Base-by-base conservation (phyloP, 2,113 vertebrate genomes). In the Eublepharis macularius region DNA sequence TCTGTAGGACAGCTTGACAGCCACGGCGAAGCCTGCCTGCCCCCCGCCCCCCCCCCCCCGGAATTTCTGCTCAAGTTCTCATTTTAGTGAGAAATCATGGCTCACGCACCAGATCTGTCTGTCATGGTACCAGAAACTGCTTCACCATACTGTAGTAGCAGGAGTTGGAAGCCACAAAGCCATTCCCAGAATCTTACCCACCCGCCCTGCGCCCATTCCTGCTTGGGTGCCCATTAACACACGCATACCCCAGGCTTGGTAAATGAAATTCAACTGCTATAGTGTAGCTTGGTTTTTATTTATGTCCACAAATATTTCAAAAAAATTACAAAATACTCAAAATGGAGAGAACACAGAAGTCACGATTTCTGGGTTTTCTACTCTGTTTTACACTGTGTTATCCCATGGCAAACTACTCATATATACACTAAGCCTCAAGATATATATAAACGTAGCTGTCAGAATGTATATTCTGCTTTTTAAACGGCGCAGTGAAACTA, bases 301-400 rank as follows among this genome's bases (percentile, higher is more conserved):
- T 98, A 99, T 99, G 98, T 99, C 97, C 99, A 99, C 99, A 99
- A 98, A 98, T 98, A 99, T 98, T 98, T 99, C 98, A 98, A 99
- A 99, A 99, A 99, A 99, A 99, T 99, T 99, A 99, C 99, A 99
- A 99, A 99, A 99, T 99, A 99, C 98, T 99, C 98, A 98, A 99
- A n/a, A 99, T 99, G 98, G 98, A 99, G 98, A 99, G 98, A 99
- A 99, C 98, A 99, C 99, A 99, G 98, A 98, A 99, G 97, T 99
- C 98, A 99, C 99, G 96, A 98, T 97, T 96, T 98, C 97, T 98
- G 98, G 98, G 98, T 98, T 79, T 98, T 98, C 98, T 99, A 99
- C 98, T 97, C 98, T 98, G 98, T 97, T 98, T 97, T 97, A 98
- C 98, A 98, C 98, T 98, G 98, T 99, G 98, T 98, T 96, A 98